phyloP scores from a whole-genome alignment of 2,888 invertebrate species.

The Chalcosyrphus nemorum region DNA sequence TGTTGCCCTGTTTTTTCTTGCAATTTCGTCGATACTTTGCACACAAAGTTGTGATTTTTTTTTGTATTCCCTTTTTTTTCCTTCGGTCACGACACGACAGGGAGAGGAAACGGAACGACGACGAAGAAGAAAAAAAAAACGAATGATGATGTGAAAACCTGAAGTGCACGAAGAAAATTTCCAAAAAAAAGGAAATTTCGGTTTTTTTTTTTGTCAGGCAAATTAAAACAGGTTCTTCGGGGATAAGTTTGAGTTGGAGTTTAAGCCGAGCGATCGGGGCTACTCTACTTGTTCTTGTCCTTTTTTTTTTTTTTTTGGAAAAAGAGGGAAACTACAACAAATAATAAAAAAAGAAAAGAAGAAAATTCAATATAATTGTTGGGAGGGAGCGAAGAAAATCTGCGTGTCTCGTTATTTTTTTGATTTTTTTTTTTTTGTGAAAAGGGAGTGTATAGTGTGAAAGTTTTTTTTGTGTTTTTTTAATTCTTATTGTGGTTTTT shows the following conservation, averaged over 20 bases:
- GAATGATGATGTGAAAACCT: slow-evolving; percentile 29
- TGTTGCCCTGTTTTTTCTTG: slow-evolving; percentile 48
- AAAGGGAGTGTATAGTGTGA: slow-evolving; percentile 70
- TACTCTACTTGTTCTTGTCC: not conserved
- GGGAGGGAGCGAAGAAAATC: slow-evolving; percentile 59
- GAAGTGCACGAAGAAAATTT: slow-evolving; percentile 52
- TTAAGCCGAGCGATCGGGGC: not conserved
- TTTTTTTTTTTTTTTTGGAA: too few species aligned
- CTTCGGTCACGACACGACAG: slow-evolving; percentile 1
- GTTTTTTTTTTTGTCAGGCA: slow-evolving; percentile 30
- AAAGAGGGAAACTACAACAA: slow-evolving; percentile 22
- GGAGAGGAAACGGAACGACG: too few species aligned
- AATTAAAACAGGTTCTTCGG: slow-evolving; percentile 58
- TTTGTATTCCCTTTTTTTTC: slow-evolving; percentile 28
- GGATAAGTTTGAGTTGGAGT: too few species aligned
- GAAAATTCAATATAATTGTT: slow-evolving; percentile 51
- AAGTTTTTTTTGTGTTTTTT: slow-evolving; percentile 44
- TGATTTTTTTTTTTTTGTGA: slow-evolving; percentile 49
- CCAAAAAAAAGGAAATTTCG: slow-evolving; percentile 30
- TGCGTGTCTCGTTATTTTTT: slow-evolving; percentile 61
- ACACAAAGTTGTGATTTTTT: slow-evolving; percentile 23
- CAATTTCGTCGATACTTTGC: slow-evolving; percentile 46
- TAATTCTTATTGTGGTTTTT: slow-evolving; percentile 10
- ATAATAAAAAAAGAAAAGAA: slow-evolving; percentile 30
- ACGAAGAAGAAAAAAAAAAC: slow-evolving; percentile 1